Percentiles rank a stretch among this genome's conserved stretches.
Evolutionary conservation across 2,113 vertebrate genomes (phyloP).

Genomic region (Limanda limanda): DNA sequence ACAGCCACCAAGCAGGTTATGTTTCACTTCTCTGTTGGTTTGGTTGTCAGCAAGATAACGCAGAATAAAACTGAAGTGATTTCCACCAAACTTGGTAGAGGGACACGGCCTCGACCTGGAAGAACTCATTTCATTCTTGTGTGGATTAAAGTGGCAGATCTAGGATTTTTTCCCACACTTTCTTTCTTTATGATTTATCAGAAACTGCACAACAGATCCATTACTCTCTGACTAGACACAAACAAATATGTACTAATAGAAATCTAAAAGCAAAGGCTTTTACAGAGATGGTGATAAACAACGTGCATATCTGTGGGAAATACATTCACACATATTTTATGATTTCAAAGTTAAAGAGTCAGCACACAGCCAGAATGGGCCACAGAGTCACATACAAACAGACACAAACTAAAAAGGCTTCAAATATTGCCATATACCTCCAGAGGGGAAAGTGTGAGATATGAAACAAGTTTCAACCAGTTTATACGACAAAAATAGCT

Average conservation of each 20-base stretch:
- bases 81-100: too few species aligned
- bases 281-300: background rate
- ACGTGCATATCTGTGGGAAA: background rate
- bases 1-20: background rate
- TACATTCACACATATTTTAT: slow-evolving; percentile 9
- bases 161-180: too few species aligned
- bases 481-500: slow-evolving; percentile 17
- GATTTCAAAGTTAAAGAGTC: slow-evolving; percentile 4
- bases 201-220: too few species aligned
- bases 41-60: too few species aligned
- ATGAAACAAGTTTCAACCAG: slow-evolving; percentile 5
- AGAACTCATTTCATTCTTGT: too few species aligned
- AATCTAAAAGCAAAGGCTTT: slow-evolving; percentile 1
- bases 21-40: background rate
- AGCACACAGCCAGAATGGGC: background rate
- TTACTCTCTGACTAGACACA: background rate
- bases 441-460: slow-evolving; percentile 2
- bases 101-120: too few species aligned
- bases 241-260: slow-evolving; percentile 13
- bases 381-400: slow-evolving; percentile 6
- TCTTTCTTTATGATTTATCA: background rate
- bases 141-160: too few species aligned
- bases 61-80: too few species aligned
- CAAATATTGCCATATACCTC: background rate
- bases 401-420: slow-evolving; percentile 3